phyloP scores from a whole-genome alignment of 2,888 invertebrate genomes.

The Xanthorhoe spadicearia region DNA sequence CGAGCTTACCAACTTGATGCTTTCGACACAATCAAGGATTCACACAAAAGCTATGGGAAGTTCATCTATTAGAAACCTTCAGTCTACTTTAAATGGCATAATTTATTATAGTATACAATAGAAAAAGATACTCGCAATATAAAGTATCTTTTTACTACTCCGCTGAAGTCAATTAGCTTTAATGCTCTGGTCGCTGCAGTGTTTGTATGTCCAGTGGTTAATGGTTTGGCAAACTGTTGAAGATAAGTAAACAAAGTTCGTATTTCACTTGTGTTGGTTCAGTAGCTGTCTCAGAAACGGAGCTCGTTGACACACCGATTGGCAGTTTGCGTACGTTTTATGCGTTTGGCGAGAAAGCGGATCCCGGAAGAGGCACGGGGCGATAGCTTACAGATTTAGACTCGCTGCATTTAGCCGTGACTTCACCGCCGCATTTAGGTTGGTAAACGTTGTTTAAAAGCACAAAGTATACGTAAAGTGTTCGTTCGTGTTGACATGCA shows the following conservation, averaged over 20 bases:
- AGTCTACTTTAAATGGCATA: neutral
- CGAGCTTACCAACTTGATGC: constrained; percentile 44
- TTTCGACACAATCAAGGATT: constrained; percentile 59
- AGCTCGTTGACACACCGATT: constrained; percentile 72
- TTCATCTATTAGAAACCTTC: neutral
- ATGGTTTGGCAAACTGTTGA: constrained; percentile 67
- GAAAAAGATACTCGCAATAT: neutral
- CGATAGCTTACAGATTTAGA: constrained; percentile 76
- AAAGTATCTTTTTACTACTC: constrained; percentile 10
- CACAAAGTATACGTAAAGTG: constrained; percentile 33
- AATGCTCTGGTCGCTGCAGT: constrained; percentile 38
- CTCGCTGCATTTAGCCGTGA: constrained; percentile 77
- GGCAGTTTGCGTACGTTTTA: constrained; percentile 76
- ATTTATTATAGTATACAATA: neutral
- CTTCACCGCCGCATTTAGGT: constrained; percentile 70
- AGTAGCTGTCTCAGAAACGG: constrained; percentile 59
- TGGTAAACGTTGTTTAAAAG: constrained; percentile 47
- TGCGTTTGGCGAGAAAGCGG: constrained; percentile 76
- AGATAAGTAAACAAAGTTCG: constrained; percentile 65
- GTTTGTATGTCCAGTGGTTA: constrained; percentile 57
- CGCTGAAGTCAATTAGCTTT: constrained; percentile 30
- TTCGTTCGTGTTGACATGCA: constrained; percentile 43
- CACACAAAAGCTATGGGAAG: constrained; percentile 51
- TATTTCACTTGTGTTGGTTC: constrained; percentile 66
- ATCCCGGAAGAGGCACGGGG: constrained; percentile 72